Base-by-base conservation (phyloP, 2,113 vertebrate species). In the Corythornis vintsioides region DNA sequence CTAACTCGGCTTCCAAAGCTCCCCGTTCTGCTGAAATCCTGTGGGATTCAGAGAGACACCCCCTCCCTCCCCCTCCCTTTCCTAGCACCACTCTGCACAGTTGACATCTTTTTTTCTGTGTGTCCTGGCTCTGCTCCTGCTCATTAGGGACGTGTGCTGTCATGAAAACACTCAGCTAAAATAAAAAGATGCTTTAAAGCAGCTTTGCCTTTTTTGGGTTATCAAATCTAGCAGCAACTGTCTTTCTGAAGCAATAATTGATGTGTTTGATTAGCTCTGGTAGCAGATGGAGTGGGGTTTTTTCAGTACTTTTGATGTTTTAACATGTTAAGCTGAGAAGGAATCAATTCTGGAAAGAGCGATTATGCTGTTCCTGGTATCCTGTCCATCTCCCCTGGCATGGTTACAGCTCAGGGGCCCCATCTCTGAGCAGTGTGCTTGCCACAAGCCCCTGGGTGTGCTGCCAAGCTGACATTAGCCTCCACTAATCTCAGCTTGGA, bases 191-290 rank as follows among this genome's bases (percentile, higher is more conserved):
- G 50, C 66, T 89, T 79, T 88, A 93, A 89, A 93, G 80, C 66
- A 82, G 88, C 81, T 92, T 93, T 95, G 86, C 70, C 74, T 93
- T 93, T 93, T 93, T 91, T 75, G 63, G 83, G 77, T 75, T 87
- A 81, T n/a, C 73, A 92, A 92, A 92, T 86, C 67, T 63, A 90
- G 77, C 61, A 94, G 86, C 66, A 78, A 84, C 77, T 66, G 88
- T 75, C 77, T 92, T 94, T 84, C 72, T 81, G 76, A 93, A 88
- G 85, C 90, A 89, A 35, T 69, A 76, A 84, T 38, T 90, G 83
- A 91, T 79, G 92, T 50, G 45, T 92, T 94, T 94, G 89, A 92
- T 92, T 83, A 88, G 90, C 80, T 94, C 88, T 79, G 90, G 55
- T 81, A 91, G 93, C 89, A 94, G 90, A 90, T 78, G 77, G 80